Base-by-base conservation (phyloP, 2,888 invertebrate genomes). In the Drosophila phalerata region DNA sequence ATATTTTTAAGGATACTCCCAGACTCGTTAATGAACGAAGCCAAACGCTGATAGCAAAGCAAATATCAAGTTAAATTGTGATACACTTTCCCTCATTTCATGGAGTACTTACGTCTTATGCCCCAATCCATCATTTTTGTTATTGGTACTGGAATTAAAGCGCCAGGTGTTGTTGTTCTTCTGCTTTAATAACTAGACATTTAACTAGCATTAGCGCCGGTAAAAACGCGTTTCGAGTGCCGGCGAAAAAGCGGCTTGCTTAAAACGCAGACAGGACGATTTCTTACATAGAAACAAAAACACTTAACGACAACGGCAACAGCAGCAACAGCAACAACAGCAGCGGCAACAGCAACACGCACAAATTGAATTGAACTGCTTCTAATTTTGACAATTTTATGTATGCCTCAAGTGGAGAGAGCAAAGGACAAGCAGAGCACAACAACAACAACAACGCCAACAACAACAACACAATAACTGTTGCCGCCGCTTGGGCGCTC, bases 121-220 rank as follows among this genome's bases (percentile, higher is more conserved):
- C 95, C 95, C 95, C 95, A 95, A 93, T 95, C 95, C 95, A 95
- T 95, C 95, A 95, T 95, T 90, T 93, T 94, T 66, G 53, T 62
- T 49, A 38, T 25, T 62, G 43, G 6, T 58, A 30, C 48, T 58
- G 62, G 25, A 47, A 52, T 61, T 49, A 28, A 60, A 19, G 55
- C 42, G 56, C 9, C 64, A 64, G 70, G 52, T 60, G 55, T 15
- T 66, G 51, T 13, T 66, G 58, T 58, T 58, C 64, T 32, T 28
- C 25, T 43, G 9, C 60, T 66, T 43, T 45, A 48, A 48, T 49
- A 51, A 51, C 30, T 55, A 56, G 43, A 47, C 48, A 22, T n/a
- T n/a, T n/a, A n/a, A n/a, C n/a, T n/a, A 72, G 65, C 81, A 82
- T 81, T 76, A 78, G 73, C 57, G 67, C n/a, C 49, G 47, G 40